phyloP scores from a whole-genome alignment of 2,113 vertebrate genomes.

The Phycodurus eques region DNA sequence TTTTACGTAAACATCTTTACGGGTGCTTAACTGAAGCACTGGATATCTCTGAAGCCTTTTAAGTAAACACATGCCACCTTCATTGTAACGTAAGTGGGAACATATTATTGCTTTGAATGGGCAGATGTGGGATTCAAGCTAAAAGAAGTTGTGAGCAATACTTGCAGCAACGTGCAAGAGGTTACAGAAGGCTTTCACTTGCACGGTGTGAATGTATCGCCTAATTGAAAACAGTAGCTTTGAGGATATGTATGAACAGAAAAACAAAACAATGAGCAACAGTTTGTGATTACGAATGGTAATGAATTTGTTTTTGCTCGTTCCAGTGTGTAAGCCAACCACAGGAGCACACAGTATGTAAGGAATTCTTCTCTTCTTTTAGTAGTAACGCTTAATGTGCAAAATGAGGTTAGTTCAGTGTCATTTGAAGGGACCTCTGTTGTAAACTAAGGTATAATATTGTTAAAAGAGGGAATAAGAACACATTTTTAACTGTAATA shows the following conservation, averaged over 20 bases:
- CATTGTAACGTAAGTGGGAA: conserved; percentile 3
- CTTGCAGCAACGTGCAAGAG: conserved; percentile 1
- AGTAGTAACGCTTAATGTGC: not conserved
- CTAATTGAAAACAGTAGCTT: not conserved
- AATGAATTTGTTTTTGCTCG: not conserved
- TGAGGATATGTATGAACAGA: not conserved
- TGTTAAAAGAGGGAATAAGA: not conserved
- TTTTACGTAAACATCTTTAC: conserved; percentile 31
- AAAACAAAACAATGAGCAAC: not conserved
- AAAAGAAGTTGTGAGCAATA: conserved; percentile 14
- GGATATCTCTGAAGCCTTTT: conserved; percentile 10
- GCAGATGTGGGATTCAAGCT: not conserved
- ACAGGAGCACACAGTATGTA: not conserved
- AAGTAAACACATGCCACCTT: conserved; percentile 17
- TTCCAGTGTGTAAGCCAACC: not conserved
- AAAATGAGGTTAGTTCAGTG: too few species aligned
- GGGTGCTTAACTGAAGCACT: conserved; percentile 30
- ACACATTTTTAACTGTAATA: not conserved
- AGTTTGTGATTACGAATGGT: not conserved
- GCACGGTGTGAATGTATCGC: not conserved
- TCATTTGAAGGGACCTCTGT: not conserved
- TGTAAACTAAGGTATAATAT: not conserved
- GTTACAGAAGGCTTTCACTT: not conserved
- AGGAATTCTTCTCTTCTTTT: not conserved
- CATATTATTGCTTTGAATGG: not conserved